Base-by-base conservation (phyloP, 2,888 invertebrate species). In the Spodoptera picta region DNA sequence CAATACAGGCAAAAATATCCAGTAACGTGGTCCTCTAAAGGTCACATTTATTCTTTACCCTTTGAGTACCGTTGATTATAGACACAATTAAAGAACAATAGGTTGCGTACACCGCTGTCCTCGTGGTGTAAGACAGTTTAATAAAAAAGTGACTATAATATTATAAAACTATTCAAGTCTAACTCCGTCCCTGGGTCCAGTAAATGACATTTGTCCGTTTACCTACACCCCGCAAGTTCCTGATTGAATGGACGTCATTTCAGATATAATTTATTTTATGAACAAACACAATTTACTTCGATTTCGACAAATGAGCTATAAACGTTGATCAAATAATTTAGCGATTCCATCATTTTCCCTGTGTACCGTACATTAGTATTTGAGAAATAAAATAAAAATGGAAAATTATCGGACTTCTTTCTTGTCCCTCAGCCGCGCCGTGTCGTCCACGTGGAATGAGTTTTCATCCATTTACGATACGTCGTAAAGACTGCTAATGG, bases 281-380 rank as follows among this genome's bases (percentile, higher is more conserved):
- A 53, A 59, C 69, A 72, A 74, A 77, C 65, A 72, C 59, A 72
- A 72, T 65, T 77, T 71, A 41, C 51, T 69, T 49, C 60, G 23
- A 64, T 50, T 46, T 14, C 51, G 43, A 55, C 44, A 58, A 66
- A 75, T 56, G 55, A 51, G 36, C 62, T 64, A 69, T 36, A 9
- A 36, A 72, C 55, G 27, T 60, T 41, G 60, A 55, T 67, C 57
- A 58, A 67, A 71, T 68, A 62, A 47, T 31, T 31, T 47, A 50
- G 48, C 60, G 27, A 60, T 59, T 60, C 48, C 48, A n/a, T 50
- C 45, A 41, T 41, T 42, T 57, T 54, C 19, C 46, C 46, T 44
- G 24, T 42, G 44, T 49, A 14, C 41, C 2, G 36, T 36, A 36
- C 7, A 42, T 42, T 59, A 43, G 41, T 69, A 65, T 54, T 59